Evolutionary conservation across 1,140 invertebrate species (phyloP).

Genomic region (Heliconius congener): DNA sequence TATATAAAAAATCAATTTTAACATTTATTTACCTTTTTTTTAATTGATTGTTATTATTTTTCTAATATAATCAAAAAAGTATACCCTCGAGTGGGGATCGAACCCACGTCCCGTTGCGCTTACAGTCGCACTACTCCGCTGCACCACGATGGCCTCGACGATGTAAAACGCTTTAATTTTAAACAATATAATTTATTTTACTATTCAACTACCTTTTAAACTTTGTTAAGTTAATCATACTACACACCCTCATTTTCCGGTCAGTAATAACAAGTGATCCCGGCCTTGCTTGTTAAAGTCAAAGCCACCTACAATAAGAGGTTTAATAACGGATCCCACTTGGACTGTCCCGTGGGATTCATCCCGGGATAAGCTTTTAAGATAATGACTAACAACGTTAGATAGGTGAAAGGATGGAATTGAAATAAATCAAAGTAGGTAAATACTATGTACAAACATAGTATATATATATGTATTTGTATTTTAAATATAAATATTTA

Average conservation of each 20-base stretch:
- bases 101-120: neutral
- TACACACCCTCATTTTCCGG: constrained; percentile 5
- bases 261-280: constrained; percentile 27
- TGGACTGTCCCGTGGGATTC: constrained; percentile 22
- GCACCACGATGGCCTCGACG: neutral
- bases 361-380: constrained; percentile 30
- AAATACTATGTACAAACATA: too few species aligned
- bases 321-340: constrained; percentile 29
- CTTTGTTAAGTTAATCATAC: neutral
- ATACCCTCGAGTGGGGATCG: neutral
- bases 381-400: constrained; percentile 25
- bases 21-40: neutral
- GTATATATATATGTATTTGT: too few species aligned
- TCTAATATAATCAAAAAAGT: neutral
- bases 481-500: too few species aligned
- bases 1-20: neutral
- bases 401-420: constrained; percentile 1
- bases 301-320: constrained; percentile 30
- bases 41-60: neutral
- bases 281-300: constrained; percentile 20
- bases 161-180: neutral
- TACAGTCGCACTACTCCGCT: neutral
- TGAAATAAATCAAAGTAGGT: neutral
- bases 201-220: neutral
- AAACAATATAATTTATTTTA: neutral